Percentiles rank a stretch among this genome's conserved stretches.
Conservation (phyloP, 2,113 vertebrate species). For the Hippocampus abdominalis region DNA sequence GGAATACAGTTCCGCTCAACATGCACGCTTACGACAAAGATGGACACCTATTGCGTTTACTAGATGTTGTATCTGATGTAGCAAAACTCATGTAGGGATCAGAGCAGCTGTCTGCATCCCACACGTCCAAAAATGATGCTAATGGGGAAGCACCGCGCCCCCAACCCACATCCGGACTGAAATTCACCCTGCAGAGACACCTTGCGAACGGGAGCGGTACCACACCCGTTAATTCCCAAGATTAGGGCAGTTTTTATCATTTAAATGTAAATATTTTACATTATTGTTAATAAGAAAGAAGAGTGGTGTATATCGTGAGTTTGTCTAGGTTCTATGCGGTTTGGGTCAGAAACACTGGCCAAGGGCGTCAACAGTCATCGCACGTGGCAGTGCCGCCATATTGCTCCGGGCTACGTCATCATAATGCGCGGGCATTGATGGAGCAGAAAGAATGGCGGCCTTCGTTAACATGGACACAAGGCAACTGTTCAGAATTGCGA, state of each 20-base stretch:
- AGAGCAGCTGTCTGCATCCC: constrained; percentile 32
- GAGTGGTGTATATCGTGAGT: neutral
- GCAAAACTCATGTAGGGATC: neutral
- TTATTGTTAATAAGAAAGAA: neutral
- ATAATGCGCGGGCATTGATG: too few species aligned
- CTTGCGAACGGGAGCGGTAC: neutral
- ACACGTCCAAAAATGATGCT: neutral
- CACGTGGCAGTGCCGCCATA: neutral
- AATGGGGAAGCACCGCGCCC: constrained; percentile 26
- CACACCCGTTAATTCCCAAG: neutral
- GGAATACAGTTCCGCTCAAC: neutral
- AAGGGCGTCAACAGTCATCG: too few species aligned
- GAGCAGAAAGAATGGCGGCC: too few species aligned
- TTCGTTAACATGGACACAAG: too few species aligned
- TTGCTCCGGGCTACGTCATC: neutral
- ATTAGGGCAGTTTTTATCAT: neutral
- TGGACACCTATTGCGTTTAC: neutral
- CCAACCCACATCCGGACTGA: constrained; percentile 29
- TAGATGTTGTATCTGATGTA: neutral
- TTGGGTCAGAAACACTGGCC: neutral
- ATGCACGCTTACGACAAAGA: neutral
- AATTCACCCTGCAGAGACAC: fast-evolving
- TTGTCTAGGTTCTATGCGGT: neutral
- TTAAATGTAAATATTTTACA: neutral
- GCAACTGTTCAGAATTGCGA: too few species aligned